Base-by-base conservation (phyloP, 2,888 invertebrate species). In the Athetis lepigone region DNA sequence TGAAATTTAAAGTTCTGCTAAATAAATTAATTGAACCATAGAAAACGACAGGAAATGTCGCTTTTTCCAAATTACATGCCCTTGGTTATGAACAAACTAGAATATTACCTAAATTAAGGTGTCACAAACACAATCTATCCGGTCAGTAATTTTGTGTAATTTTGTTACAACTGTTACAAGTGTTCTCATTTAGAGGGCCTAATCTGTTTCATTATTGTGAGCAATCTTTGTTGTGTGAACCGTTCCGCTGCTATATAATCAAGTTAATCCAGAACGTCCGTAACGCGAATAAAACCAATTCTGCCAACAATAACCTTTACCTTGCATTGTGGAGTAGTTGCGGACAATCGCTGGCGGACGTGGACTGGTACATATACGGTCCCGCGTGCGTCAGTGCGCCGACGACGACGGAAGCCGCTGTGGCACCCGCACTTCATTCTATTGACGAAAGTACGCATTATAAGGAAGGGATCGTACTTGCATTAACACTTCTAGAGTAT, bases 221-320 rank as follows among this genome's bases (percentile, higher is more conserved):
- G 27, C 42, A 59, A 68, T 61, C 43, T 33, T 43, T 60, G 61
- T 73, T 78, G 59, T 70, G 64, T 59, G 49, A 60, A 54, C 42
- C 63, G 75, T 81, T 79, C 73, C 77, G 72, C 76, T 74, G 79
- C 65, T 77, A 77, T 80, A 76, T 83, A 82, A 86, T 85, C 75
- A 78, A 83, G 77, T 79, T 83, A 82, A 87, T 85, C 78, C 82
- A 80, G 81, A 78, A 74, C 81, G 78, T 82, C 82, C 84, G 84
- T 78, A 84, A 85, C 75, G 81, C 85, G 77, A 89, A 88, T 89
- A 86, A 82, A 81, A 83, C 72, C 87, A 87, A 88, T 88, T 89
- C 86, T 86, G 87, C 84, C 80, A 82, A 90, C 91, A 91, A 92
- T 92, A 90, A 93, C 90, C 91, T 92, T 92, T 92, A 91, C 92